Conservation (phyloP, 1,140 invertebrate genomes). For the Zaprionus kolodkinae region DNA sequence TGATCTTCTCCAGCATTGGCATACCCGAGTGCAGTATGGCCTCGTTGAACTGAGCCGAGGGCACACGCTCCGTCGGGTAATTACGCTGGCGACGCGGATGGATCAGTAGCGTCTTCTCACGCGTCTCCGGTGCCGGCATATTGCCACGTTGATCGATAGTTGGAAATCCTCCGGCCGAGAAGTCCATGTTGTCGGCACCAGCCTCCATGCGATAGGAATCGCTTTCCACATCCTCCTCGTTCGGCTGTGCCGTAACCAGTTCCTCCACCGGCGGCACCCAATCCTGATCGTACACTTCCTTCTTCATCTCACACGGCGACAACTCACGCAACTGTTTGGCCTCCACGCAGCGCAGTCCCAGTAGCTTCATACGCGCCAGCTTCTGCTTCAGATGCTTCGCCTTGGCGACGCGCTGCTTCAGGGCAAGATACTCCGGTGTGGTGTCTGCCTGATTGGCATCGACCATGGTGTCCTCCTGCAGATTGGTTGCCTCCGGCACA, state of each 20-base stretch:
- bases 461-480: conserved; percentile 51
- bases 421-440: conserved; percentile 63
- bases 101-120: conserved; percentile 67
- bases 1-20: conserved; percentile 65
- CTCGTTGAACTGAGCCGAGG: conserved; percentile 64
- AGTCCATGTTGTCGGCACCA: conserved; percentile 23
- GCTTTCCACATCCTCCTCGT: not conserved
- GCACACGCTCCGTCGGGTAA: conserved; percentile 60
- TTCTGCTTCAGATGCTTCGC: conserved; percentile 59
- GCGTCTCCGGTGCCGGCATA: conserved; percentile 70
- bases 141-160: conserved; percentile 54
- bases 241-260: not conserved
- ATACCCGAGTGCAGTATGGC: conserved; percentile 38
- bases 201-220: conserved; percentile 21
- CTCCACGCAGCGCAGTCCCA: conserved; percentile 66
- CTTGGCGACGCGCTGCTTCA: conserved; percentile 51
- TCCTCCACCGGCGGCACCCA: conserved; percentile 67
- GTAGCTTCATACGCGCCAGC: conserved; percentile 59
- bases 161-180: not conserved
- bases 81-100: conserved; percentile 64
- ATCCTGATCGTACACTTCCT: conserved; percentile 55
- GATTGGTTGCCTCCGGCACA: conserved; percentile 43
- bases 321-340: conserved; percentile 40
- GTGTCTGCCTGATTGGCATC: conserved; percentile 61
- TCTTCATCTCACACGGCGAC: conserved; percentile 56